Percentiles rank a stretch among this genome's conserved stretches.
Conservation (phyloP, 1,140 invertebrate genomes). For the Alviniconcha marisindica region DNA sequence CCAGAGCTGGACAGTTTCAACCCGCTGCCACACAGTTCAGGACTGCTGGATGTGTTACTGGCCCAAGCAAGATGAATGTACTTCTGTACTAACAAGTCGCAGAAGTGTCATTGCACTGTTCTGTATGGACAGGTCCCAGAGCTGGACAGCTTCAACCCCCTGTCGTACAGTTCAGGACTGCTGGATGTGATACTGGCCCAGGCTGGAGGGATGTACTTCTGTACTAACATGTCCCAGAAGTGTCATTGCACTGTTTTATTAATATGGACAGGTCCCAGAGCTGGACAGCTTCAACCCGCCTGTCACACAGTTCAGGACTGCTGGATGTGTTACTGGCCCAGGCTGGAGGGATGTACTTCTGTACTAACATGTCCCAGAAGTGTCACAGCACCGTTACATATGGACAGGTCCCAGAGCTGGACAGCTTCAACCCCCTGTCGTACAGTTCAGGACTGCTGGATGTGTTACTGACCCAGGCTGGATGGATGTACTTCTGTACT, state of each 20-base stretch:
- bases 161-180: slow-evolving; percentile 16
- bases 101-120: too few relatives aligned
- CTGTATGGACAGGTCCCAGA: slow-evolving; percentile 30
- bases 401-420: slow-evolving; percentile 24
- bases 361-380: too few relatives aligned
- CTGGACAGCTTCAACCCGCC: too few relatives aligned
- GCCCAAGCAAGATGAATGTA: too few relatives aligned
- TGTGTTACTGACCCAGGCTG: slow-evolving; percentile 20
- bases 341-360: too few relatives aligned
- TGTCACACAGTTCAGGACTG: slow-evolving; percentile 23
- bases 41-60: not conserved
- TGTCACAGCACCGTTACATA: too few relatives aligned
- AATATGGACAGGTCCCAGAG: too few relatives aligned
- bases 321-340: slow-evolving; percentile 17
- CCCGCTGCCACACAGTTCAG: slow-evolving; percentile 19
- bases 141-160: slow-evolving; percentile 5
- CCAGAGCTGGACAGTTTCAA: not conserved
- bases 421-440: slow-evolving; percentile 2
- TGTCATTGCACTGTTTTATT: too few relatives aligned
- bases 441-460: slow-evolving; percentile 19
- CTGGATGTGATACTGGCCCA: slow-evolving; percentile 11
- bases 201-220: too few relatives aligned
- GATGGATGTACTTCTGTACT: too few relatives aligned
- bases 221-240: too few relatives aligned
- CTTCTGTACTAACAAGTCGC: too few relatives aligned